Evolutionary conservation across 2,888 invertebrate species (phyloP), one percentile per base, ranked within the genome.

Genomic region (Caenorhabditis macrosperma): DNA sequence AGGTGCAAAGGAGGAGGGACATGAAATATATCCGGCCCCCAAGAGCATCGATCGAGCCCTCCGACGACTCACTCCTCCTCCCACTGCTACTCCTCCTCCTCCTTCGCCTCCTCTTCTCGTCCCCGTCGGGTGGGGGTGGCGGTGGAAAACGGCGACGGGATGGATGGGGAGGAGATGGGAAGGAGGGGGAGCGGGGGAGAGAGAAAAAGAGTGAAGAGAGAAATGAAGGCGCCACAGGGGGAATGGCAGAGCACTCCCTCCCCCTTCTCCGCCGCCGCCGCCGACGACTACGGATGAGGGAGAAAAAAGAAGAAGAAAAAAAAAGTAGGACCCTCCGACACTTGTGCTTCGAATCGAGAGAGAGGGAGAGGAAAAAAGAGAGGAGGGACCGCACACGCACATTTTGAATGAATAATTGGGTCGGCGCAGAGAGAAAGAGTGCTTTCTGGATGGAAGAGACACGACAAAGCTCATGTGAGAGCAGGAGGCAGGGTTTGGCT

Each of bases 321-420:
- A 41, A 38, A 26, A 59, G 57, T 26, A 52, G 22, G n/a, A 28
- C 52, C 26, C 28, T n/a, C 15, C 26, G 52, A n/a, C 52, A 52
- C 28, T 30, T 52, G 52, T 28, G 52, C 38, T 38, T 38, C 33
- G 33, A 33, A 33, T 33, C 33, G 33, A 33, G 33, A 33, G 33
- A 10, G 12, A 17, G 17, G 17, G 24, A 57, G 35, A 20, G n/a
- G 28, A 44, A 38, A 44, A 15, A 35, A 35, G 35, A 54, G n/a
- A 57, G 35, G 9, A 10, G 2, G 48, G 48, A 63, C 63, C 48
- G 35, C 24, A 35, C 60, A 61, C 61, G 63, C 61, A 61, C 61
- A 61, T 71, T 63, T 61, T 61, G 71, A 63, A 71, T 61, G 63
- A 71, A 61, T 71, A 61, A 71, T 71, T 61, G 63, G 61, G 59